Conservation (phyloP, 2,797 vertebrate genomes). For the Pampus argenteus region DNA sequence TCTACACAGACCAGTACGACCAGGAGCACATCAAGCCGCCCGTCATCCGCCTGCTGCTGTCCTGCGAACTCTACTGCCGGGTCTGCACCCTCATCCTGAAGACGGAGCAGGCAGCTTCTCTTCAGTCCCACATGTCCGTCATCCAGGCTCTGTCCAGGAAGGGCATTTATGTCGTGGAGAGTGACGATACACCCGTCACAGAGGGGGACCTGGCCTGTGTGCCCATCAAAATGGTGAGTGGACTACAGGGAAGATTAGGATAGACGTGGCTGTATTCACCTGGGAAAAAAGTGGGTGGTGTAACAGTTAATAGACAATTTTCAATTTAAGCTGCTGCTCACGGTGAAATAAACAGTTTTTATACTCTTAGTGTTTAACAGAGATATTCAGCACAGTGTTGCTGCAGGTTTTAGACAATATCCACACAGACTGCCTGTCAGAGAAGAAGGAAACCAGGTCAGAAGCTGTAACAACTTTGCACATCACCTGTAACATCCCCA, state of each 20-base stretch:
- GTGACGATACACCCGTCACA: constrained; percentile 92
- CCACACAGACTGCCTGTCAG: constrained; percentile 18
- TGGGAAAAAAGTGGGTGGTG: background rate
- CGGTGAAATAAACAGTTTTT: background rate
- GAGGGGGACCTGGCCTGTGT: constrained; percentile 90
- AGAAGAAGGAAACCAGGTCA: constrained; percentile 25
- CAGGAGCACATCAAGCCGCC: constrained; percentile 99
- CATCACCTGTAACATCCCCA: constrained; percentile 17
- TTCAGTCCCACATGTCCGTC: constrained; percentile 95
- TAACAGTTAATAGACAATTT: background rate
- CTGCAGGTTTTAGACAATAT: background rate
- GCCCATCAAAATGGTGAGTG: constrained; percentile 98
- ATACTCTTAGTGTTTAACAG: background rate
- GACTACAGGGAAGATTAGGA: background rate
- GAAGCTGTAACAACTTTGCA: constrained; percentile 18
- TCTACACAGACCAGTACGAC: constrained; percentile 98
- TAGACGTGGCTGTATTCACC: background rate
- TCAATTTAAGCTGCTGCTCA: background rate
- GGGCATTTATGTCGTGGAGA: constrained; percentile 98
- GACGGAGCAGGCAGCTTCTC: constrained; percentile 92
- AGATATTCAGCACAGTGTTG: constrained; percentile 2
- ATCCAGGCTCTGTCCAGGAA: constrained; percentile 96
- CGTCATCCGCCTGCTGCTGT: constrained; percentile 92
- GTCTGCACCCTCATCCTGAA: constrained; percentile 97
- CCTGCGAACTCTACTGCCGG: constrained; percentile 96